Percentiles rank a stretch among this genome's conserved stretches.
Evolutionary conservation across 2,113 vertebrate genomes (phyloP).

Genomic region (human): DNA sequence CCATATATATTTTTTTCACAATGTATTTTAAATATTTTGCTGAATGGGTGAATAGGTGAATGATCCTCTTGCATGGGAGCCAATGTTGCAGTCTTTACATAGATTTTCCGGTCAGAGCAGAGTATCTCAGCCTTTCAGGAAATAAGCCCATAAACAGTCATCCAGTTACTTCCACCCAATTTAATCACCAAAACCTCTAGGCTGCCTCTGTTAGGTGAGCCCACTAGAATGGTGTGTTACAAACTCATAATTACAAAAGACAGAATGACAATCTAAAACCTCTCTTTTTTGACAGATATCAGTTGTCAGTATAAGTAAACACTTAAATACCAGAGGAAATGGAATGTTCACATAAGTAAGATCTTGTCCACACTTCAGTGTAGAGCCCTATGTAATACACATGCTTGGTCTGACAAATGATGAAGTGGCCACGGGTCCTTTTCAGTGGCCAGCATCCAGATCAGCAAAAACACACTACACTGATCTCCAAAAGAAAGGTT

Average conservation of each 20-base stretch:
- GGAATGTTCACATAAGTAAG: background rate
- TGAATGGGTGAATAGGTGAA: background rate
- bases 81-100: background rate
- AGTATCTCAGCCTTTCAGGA: background rate
- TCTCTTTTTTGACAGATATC: background rate
- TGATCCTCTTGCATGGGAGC: background rate
- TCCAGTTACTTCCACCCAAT: background rate
- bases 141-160: background rate
- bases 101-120: background rate
- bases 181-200: background rate
- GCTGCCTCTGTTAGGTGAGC: background rate
- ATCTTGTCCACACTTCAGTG: background rate
- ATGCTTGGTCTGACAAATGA: background rate
- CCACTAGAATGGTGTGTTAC: background rate
- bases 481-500: background rate
- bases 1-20: background rate
- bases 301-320: background rate
- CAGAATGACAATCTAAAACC: background rate
- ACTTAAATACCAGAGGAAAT: background rate
- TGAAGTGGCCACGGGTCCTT: no score
- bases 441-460: background rate
- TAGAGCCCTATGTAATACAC: background rate
- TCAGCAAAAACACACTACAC: background rate
- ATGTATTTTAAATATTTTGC: background rate
- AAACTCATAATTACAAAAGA: background rate